Evolutionary conservation across 2,888 invertebrate genomes (phyloP).

Genomic region (Drosophila prolongata): DNA sequence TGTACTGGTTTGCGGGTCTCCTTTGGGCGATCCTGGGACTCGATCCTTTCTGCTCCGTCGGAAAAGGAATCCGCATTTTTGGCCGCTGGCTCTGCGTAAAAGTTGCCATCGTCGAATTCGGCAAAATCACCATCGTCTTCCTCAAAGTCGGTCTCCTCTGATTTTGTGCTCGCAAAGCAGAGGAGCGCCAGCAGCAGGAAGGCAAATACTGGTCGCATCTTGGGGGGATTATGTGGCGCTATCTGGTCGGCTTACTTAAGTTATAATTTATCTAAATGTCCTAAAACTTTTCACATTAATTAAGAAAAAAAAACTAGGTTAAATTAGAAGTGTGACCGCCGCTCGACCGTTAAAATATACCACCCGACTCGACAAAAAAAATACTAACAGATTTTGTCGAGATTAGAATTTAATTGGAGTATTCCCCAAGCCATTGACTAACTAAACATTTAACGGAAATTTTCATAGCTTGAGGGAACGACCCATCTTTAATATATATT

Average conservation of each 20-base stretch:
- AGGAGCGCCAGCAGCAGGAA: constrained; percentile 65
- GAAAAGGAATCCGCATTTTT: constrained; percentile 52
- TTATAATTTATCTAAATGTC: constrained; percentile 57
- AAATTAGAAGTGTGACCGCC: constrained; percentile 22
- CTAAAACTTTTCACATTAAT: constrained; percentile 63
- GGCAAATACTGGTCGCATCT: constrained; percentile 69
- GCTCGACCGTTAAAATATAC: background rate
- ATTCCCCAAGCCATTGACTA: no score
- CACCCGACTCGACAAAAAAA: no score
- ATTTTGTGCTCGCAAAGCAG: constrained; percentile 51
- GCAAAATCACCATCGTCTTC: constrained; percentile 94
- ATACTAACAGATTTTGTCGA: no score
- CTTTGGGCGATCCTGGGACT: constrained; percentile 25
- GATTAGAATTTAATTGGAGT: no score
- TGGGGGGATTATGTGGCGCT: constrained; percentile 19
- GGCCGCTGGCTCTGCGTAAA: constrained; percentile 51
- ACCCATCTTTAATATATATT: no score
- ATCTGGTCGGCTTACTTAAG: constrained; percentile 50
- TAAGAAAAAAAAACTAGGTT: constrained; percentile 48
- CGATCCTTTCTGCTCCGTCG: constrained; percentile 20
- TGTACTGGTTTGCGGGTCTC: constrained; percentile 37
- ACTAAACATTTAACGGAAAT: no score
- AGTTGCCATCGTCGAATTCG: constrained; percentile 87
- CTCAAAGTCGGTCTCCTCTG: constrained; percentile 64
- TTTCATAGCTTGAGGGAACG: no score